A percentile compares a stretch with the other conserved stretches of the same genome.
phyloP scores from a whole-genome alignment of 1,140 invertebrate genomes.

The Aphaenogaster ashmeadi region DNA sequence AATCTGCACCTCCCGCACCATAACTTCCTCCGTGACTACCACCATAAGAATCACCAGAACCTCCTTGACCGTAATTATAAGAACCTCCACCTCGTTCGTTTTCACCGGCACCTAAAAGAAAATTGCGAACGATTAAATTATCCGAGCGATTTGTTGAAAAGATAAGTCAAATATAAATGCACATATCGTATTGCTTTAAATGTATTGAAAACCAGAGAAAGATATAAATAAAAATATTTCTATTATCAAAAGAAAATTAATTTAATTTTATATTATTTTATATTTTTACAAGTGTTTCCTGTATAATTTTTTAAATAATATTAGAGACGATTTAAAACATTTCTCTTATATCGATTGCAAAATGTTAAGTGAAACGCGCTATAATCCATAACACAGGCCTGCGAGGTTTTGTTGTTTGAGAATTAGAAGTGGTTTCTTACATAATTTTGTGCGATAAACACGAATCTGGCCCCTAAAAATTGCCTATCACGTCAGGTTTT shows the following conservation, averaged over 20 bases:
- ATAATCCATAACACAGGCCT: too few relatives aligned
- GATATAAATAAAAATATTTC: background rate
- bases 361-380: background rate
- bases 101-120: conserved; percentile 32
- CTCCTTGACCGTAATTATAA: conserved; percentile 1
- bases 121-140: background rate
- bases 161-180: background rate
- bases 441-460: too few relatives aligned
- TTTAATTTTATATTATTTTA: background rate
- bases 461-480: too few relatives aligned
- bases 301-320: background rate
- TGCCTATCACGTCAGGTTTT: too few relatives aligned
- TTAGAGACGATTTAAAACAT: background rate
- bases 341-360: background rate
- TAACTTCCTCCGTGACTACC: background rate
- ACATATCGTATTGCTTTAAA: background rate
- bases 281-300: background rate
- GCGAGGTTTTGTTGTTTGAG: too few relatives aligned
- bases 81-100: conserved; percentile 27
- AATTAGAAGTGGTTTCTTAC: too few relatives aligned
- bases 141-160: background rate
- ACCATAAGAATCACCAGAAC: conserved; percentile 16
- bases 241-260: background rate
- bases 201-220: background rate
- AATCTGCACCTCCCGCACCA: background rate